These are phyloP conservation scores for Emmelina monodactyla DNA, from an alignment of 2,888 invertebrate genomes.

Conservation along the genomic window DNA sequence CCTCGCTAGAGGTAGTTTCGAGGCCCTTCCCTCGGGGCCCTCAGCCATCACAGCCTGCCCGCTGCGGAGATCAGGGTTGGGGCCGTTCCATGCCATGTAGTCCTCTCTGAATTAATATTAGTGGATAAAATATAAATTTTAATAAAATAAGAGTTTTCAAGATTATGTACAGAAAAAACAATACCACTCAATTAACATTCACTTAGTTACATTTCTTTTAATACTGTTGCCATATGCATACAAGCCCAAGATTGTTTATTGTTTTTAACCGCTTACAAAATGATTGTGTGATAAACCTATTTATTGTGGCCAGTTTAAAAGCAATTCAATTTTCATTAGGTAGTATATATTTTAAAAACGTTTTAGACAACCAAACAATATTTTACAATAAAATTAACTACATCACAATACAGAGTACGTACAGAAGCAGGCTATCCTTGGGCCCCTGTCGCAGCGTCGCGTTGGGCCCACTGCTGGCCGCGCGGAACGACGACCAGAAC, in stretches of 20 bases:
- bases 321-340: not conserved
- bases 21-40: constrained; percentile 44
- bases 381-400: not conserved
- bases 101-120: no score
- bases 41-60: constrained; percentile 68
- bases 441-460: constrained; percentile 77
- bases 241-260: no score
- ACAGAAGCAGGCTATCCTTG: constrained; percentile 80
- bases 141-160: no score
- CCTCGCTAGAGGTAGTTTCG: constrained; percentile 19
- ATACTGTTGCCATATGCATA: no score
- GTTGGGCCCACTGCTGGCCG: constrained; percentile 74
- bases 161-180: no score
- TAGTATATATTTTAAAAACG: not conserved
- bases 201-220: no score
- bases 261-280: no score
- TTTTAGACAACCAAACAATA: not conserved
- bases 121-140: no score
- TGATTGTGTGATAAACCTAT: no score
- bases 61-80: constrained; percentile 69
- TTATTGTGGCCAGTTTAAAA: no score
- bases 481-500: constrained; percentile 67
- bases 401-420: constrained; percentile 41
- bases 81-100: constrained; percentile 85
- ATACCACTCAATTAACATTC: no score